These are phyloP conservation scores for Halcyon smyrnensis DNA, from an alignment of 2,797 vertebrate species.

Conservation along the genomic window DNA sequence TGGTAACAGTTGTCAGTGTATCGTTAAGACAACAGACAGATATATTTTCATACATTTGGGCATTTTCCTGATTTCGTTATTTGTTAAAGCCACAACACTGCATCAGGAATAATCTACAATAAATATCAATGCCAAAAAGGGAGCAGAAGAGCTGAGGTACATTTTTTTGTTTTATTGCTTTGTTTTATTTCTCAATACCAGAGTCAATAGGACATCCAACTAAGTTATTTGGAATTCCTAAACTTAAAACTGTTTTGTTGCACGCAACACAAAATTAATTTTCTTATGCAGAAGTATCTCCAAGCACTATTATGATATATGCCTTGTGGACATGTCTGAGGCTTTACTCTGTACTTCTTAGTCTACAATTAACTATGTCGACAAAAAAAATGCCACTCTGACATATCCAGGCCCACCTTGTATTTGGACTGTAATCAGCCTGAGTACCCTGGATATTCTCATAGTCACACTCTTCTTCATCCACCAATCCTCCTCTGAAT, in stretches of 20 bases:
- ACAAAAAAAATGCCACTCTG: neutral
- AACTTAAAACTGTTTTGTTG: neutral
- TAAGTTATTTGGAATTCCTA: neutral
- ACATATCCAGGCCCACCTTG: neutral
- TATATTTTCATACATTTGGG: neutral
- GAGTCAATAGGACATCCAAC: neutral
- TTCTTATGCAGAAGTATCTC: neutral
- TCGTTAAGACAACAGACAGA: neutral
- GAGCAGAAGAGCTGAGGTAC: neutral
- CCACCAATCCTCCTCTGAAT: neutral
- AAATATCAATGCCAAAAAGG: neutral
- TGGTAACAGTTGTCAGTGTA: fast-evolving
- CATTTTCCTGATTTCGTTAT: neutral
- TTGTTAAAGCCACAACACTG: neutral
- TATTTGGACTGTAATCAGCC: neutral
- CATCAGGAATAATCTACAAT: neutral
- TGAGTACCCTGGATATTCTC: neutral
- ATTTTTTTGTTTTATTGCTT: neutral
- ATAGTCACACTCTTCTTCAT: neutral
- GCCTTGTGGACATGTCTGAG: neutral
- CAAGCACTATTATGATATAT: neutral
- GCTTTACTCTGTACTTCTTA: neutral
- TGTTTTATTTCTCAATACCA: neutral
- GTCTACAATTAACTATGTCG: neutral
- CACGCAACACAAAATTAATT: neutral